Evolutionary conservation across 2,113 vertebrate genomes (phyloP).

Genomic region (Burhinus oedicnemus): DNA sequence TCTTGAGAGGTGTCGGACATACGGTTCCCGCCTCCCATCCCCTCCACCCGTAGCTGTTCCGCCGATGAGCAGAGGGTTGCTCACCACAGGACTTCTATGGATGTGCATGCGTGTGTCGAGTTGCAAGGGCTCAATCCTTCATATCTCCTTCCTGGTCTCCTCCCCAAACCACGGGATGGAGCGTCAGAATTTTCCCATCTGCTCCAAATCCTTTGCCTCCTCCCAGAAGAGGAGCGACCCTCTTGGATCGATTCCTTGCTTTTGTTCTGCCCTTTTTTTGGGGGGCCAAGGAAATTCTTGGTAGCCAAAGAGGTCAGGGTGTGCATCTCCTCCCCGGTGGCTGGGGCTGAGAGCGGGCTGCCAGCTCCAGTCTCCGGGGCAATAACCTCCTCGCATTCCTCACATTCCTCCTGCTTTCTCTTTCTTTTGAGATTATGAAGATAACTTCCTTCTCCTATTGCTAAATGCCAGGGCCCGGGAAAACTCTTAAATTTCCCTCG

Average conservation of each 20-base stretch:
- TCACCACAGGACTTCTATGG: fast-evolving
- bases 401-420: conserved; percentile 57
- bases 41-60: background rate
- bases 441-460: conserved; percentile 60
- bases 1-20: fast-evolving
- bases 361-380: conserved; percentile 15
- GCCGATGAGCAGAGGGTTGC: background rate
- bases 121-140: background rate
- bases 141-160: background rate
- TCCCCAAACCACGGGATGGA: fast-evolving
- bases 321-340: background rate
- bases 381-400: conserved; percentile 61
- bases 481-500: background rate
- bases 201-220: background rate
- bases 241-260: background rate
- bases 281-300: background rate
- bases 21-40: background rate
- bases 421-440: conserved; percentile 67
- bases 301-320: conserved; percentile 28
- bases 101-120: fast-evolving
- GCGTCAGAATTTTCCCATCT: background rate
- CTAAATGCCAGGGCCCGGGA: background rate
- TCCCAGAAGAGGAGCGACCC: background rate
- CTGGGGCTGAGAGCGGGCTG: background rate
- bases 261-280: background rate